Base-by-base conservation (phyloP, 2,888 invertebrate species). In the Agriopis marginaria region DNA sequence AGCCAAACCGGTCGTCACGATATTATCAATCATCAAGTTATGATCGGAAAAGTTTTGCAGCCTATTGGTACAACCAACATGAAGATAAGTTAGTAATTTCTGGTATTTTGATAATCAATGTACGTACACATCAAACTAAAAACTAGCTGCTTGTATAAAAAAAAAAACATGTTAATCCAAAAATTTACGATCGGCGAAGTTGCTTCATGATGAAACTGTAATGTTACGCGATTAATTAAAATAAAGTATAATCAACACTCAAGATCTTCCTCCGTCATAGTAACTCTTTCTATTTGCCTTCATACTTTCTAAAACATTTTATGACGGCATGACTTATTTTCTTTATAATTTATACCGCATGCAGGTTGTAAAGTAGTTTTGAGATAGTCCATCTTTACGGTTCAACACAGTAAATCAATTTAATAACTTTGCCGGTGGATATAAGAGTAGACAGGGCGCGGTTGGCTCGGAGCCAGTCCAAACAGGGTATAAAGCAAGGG, bases 401-500 rank as follows among this genome's bases (percentile, higher is more conserved):
- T 66, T 71, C 51, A 54, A 32, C 14, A 58, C 62, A 53, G 64
- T 83, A 83, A 86, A 85, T 85, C 78, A 82, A 84, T 82, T 79
- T 81, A 84, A 83, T 78, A 80, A 82, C 79, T 80, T 84, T 85
- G 76, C 81, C 82, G 73, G 79, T 81, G 75, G 81, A 77, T 79
- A 82, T 84, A 82, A 85, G 82, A 87, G 86, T 76, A 83, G 85
- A 83, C 85, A 81, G 86, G 88, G 89, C 86, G 88, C 85, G 86
- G 86, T 89, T 93, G 93, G 93, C 92, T 80, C 70, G 64, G 78
- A 82, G 91, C 93, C 92, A 93, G 91, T 87, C 87, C 88, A 92
- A 93, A 93, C 89, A 92, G 92, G 92, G 93, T 91, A 91, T 92
- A 93, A 93, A 92, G 91, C 84, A 88, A 89, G 89, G 89, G 86